These are phyloP conservation scores for Lacerta agilis DNA, from an alignment of 2,797 vertebrate genomes.

Conservation along the genomic window DNA sequence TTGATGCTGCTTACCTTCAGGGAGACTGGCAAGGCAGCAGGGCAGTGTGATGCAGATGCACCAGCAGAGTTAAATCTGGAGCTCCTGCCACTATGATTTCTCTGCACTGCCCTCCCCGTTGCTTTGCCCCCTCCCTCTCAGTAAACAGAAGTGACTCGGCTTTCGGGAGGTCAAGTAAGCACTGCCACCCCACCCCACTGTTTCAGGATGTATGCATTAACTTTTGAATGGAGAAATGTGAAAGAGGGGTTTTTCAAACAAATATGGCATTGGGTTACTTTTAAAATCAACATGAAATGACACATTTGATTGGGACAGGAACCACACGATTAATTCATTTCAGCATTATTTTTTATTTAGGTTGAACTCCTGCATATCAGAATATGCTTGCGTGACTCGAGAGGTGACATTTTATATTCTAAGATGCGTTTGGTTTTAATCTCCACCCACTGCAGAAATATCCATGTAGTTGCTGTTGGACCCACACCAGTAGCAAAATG, in stretches of 20 bases:
- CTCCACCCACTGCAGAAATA: background rate
- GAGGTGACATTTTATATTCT: constrained; percentile 25
- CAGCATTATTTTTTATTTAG: constrained; percentile 4
- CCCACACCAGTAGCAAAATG: too few species aligned
- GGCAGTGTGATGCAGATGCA: too few species aligned
- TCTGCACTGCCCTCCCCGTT: too few species aligned
- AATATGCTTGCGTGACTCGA: constrained; percentile 6
- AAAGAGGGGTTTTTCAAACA: background rate
- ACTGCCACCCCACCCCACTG: too few species aligned
- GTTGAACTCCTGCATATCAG: background rate
- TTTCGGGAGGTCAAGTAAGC: too few species aligned
- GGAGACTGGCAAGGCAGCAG: too few species aligned
- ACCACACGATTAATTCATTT: background rate
- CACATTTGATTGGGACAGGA: background rate
- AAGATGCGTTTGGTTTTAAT: constrained; percentile 25
- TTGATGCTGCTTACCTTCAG: background rate
- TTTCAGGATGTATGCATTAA: constrained; percentile 41
- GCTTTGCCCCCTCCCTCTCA: too few species aligned
- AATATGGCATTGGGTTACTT: background rate
- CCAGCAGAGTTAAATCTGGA: too few species aligned
- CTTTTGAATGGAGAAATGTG: constrained; percentile 45
- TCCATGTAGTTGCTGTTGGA: too few species aligned
- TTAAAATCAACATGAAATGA: background rate
- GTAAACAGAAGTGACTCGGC: too few species aligned
- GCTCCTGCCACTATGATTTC: too few species aligned